A percentile compares a stretch with the other conserved stretches of the same genome.
phyloP scores from a whole-genome alignment of 1,140 invertebrate genomes.

The Notospermus geniculatus region DNA sequence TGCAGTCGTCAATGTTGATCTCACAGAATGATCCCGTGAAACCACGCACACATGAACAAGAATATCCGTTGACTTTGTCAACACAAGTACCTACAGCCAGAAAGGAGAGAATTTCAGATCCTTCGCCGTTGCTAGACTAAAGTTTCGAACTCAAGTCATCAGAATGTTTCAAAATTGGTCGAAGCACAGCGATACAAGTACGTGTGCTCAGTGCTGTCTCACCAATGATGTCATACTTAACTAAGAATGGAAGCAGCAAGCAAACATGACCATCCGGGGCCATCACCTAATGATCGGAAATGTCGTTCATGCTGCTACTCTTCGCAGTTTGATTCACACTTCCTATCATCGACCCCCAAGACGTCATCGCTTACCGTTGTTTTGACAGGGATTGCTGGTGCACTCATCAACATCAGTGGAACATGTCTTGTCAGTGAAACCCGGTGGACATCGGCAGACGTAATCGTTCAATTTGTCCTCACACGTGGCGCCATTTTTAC shows the following conservation, averaged over 20 bases:
- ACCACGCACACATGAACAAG: slow-evolving; percentile 74
- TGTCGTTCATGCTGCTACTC: too few relatives aligned
- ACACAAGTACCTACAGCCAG: slow-evolving; percentile 86
- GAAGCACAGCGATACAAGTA: neutral
- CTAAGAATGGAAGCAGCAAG: too few relatives aligned
- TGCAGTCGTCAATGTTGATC: slow-evolving; percentile 65
- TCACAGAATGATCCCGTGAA: slow-evolving; percentile 85
- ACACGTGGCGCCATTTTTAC: slow-evolving; percentile 16
- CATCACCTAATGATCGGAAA: too few relatives aligned
- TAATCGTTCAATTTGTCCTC: neutral
- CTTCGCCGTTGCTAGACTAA: slow-evolving; percentile 66
- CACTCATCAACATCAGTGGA: slow-evolving; percentile 78
- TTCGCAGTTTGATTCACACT: too few relatives aligned
- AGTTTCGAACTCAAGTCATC: neutral
- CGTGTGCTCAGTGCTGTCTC: too few relatives aligned
- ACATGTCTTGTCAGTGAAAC: slow-evolving; percentile 87
- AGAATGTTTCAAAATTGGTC: neutral
- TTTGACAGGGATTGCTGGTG: slow-evolving; percentile 81
- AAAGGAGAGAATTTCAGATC: slow-evolving; percentile 91
- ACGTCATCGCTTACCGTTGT: slow-evolving; percentile 67
- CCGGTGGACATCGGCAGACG: slow-evolving; percentile 85
- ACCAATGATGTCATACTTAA: too few relatives aligned
- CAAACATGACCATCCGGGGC: too few relatives aligned
- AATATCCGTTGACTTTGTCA: slow-evolving; percentile 60
- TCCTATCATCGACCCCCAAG: too few relatives aligned